These are phyloP conservation scores for Agrotis exclamationis DNA, from an alignment of 2,888 invertebrate species.

Conservation along the genomic window DNA sequence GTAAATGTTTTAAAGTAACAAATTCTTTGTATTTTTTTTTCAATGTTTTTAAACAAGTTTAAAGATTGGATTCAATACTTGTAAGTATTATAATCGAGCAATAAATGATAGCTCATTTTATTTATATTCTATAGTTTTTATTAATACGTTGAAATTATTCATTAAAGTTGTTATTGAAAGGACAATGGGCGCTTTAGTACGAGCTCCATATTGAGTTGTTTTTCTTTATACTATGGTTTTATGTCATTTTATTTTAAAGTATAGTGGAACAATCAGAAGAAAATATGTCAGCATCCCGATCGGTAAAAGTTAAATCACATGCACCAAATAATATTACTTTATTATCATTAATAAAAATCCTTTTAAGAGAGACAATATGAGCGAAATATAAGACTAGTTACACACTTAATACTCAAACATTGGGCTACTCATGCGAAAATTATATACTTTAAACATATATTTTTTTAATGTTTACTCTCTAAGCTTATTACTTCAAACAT, in stretches of 20 bases:
- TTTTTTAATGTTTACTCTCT: not conserved
- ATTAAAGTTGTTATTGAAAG: too few species aligned
- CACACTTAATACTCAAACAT: conserved; percentile 58
- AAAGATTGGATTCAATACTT: not conserved
- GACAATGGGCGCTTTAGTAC: too few species aligned
- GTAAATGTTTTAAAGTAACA: too few species aligned
- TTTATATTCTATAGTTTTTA: too few species aligned
- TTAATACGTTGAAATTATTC: too few species aligned
- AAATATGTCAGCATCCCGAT: conserved; percentile 34
- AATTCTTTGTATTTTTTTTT: too few species aligned
- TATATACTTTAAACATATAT: conserved; percentile 36
- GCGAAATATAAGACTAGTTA: conserved; percentile 61
- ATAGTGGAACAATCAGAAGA: not conserved
- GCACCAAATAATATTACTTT: conserved; percentile 47
- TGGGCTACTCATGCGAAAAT: conserved; percentile 37
- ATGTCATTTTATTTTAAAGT: too few species aligned
- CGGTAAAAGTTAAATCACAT: conserved; percentile 53
- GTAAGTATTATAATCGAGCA: too few species aligned
- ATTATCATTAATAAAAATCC: conserved; percentile 32
- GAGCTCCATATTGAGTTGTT: too few species aligned
- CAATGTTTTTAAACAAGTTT: too few species aligned
- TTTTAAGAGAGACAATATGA: conserved; percentile 44
- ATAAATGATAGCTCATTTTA: too few species aligned
- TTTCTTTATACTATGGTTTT: too few species aligned
- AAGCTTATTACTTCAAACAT: not conserved